Conservation (phyloP, 2,113 vertebrate species). For the Rhinogobius similis region DNA sequence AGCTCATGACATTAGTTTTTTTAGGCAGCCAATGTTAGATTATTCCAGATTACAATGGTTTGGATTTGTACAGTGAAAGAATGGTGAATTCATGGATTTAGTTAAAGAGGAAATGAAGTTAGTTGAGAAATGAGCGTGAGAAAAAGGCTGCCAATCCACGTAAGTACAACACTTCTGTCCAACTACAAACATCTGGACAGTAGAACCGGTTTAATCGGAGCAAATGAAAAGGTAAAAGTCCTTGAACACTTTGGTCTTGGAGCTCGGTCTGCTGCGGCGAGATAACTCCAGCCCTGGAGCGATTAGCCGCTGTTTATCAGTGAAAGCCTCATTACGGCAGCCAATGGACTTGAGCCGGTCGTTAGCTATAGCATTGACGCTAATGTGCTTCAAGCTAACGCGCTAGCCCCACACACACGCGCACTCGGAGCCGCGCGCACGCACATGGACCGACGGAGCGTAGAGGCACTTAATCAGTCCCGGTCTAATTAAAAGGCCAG, state of each 20-base stretch:
- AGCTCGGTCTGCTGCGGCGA: constrained; percentile 40
- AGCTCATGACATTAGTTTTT: no score
- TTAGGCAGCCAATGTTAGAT: no score
- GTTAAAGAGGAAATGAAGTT: background rate
- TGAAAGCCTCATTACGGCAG: constrained; percentile 67
- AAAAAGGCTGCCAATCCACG: constrained; percentile 11
- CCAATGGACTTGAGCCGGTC: constrained; percentile 58
- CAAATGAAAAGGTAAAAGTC: constrained; percentile 39
- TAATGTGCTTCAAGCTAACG: constrained; percentile 60
- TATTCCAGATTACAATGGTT: no score
- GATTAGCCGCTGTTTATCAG: constrained; percentile 74
- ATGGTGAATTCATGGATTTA: no score
- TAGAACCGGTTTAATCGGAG: constrained; percentile 25
- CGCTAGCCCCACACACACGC: constrained; percentile 27
- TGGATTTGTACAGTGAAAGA: no score
- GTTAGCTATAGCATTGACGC: constrained; percentile 63
- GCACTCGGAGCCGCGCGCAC: background rate
- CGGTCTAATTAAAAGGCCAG: constrained; percentile 74
- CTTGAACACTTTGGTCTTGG: constrained; percentile 36
- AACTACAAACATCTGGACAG: constrained; percentile 10
- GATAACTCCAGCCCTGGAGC: constrained; percentile 59
- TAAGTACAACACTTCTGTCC: background rate
- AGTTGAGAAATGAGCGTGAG: background rate
- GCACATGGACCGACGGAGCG: constrained; percentile 22
- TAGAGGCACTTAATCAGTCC: constrained; percentile 73